Conservation (phyloP, 2,113 vertebrate genomes). For the Protobothrops flavoviridis region DNA sequence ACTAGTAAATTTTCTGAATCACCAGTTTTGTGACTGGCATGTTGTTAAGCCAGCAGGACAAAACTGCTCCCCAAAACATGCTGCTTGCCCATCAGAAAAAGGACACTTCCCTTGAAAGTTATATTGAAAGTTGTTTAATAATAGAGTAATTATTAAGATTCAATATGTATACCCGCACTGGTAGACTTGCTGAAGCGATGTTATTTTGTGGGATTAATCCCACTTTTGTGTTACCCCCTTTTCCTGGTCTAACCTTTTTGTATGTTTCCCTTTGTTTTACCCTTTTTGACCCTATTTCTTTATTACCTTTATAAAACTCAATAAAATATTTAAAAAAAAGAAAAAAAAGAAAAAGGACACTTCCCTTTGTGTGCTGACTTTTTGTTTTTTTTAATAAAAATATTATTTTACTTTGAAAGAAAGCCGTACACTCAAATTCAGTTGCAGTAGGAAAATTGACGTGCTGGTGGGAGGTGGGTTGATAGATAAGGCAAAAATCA, state of each 20-base stretch:
- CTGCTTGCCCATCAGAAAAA: constrained; percentile 58
- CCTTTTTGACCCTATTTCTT: too few species aligned
- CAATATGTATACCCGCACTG: too few species aligned
- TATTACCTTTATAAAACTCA: too few species aligned
- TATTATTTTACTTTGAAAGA: constrained; percentile 44
- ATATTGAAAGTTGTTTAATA: too few species aligned
- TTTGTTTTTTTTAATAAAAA: constrained; percentile 47
- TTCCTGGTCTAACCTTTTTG: too few species aligned
- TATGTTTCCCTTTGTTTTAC: too few species aligned
- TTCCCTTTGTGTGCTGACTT: constrained; percentile 43
- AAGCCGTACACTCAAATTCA: constrained; percentile 39
- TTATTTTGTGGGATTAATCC: too few species aligned
- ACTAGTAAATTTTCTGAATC: constrained; percentile 69
- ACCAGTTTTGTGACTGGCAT: constrained; percentile 61
- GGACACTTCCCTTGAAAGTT: constrained; percentile 32
- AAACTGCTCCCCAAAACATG: constrained; percentile 38
- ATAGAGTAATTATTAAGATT: too few species aligned
- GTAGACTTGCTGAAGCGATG: too few species aligned
- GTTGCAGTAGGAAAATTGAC: constrained; percentile 49
- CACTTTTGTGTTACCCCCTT: too few species aligned
- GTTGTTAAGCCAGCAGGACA: constrained; percentile 57
- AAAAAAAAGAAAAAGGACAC: constrained; percentile 43
- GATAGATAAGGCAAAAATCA: constrained; percentile 4
- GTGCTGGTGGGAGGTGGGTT: neutral
- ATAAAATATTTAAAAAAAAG: too few species aligned